Conservation (phyloP, 1,140 invertebrate genomes). For the Conus ventricosus region DNA sequence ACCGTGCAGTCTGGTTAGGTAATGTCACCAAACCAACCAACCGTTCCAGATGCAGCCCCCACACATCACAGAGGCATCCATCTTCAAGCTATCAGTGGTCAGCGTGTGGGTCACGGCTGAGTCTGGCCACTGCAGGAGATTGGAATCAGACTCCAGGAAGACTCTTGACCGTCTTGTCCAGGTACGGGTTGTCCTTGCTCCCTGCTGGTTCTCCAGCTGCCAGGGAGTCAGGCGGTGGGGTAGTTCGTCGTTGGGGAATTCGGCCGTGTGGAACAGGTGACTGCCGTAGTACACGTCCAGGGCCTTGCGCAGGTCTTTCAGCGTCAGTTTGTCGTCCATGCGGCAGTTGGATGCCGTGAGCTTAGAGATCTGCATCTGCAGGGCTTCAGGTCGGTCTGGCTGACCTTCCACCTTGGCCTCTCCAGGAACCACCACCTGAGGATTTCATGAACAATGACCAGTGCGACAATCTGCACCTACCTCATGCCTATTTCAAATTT, state of each 20-base stretch:
- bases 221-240: slow-evolving; percentile 33
- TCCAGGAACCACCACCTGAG: slow-evolving; percentile 76
- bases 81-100: slow-evolving; percentile 82
- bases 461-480: background rate
- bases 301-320: slow-evolving; percentile 83
- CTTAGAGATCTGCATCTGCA: slow-evolving; percentile 88
- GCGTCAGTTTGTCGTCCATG: slow-evolving; percentile 80
- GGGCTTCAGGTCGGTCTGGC: slow-evolving; percentile 85
- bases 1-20: no score
- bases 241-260: slow-evolving; percentile 82
- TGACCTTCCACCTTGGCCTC: slow-evolving; percentile 81
- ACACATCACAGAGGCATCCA: slow-evolving; percentile 83
- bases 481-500: background rate
- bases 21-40: no score
- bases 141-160: slow-evolving; percentile 20
- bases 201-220: slow-evolving; percentile 37
- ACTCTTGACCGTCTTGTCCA: slow-evolving; percentile 41
- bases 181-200: slow-evolving; percentile 44
- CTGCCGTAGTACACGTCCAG: slow-evolving; percentile 84
- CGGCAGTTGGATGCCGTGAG: slow-evolving; percentile 87
- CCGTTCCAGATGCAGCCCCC: slow-evolving; percentile 77
- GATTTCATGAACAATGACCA: slow-evolving; percentile 36
- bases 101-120: slow-evolving; percentile 76
- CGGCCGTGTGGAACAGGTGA: slow-evolving; percentile 82
- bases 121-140: slow-evolving; percentile 19